Evolutionary conservation across 2,113 vertebrate genomes (phyloP).

Genomic region (Colistium nudipinnis): DNA sequence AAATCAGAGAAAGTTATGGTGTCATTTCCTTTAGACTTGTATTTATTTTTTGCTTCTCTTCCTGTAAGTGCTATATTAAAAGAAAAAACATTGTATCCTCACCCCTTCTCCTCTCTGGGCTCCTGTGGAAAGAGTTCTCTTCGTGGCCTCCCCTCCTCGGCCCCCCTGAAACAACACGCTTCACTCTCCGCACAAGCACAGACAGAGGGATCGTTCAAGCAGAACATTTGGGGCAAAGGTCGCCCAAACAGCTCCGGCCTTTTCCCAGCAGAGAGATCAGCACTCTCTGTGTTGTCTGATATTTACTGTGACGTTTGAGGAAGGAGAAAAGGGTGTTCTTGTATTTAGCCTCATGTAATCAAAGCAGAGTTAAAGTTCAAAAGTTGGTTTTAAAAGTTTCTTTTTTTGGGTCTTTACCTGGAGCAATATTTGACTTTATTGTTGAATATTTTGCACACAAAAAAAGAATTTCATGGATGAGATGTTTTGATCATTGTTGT

Average conservation of each 20-base stretch:
- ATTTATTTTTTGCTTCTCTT: background rate
- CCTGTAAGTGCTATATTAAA: background rate
- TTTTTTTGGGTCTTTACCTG: background rate
- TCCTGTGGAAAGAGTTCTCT: slow-evolving; percentile 33
- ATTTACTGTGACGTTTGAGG: slow-evolving; percentile 3
- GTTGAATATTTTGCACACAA: background rate
- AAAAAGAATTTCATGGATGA: too few relatives aligned
- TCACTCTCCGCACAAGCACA: slow-evolving; percentile 19
- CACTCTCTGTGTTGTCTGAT: slow-evolving; percentile 35
- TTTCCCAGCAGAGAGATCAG: slow-evolving; percentile 33
- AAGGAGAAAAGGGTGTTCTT: slow-evolving; percentile 37
- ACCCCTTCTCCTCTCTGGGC: slow-evolving; percentile 7
- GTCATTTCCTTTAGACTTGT: too few relatives aligned
- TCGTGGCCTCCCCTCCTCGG: background rate
- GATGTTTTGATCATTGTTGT: too few relatives aligned
- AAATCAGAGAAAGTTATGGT: background rate
- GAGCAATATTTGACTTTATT: background rate
- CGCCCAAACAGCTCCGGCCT: slow-evolving; percentile 50
- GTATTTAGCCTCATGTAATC: slow-evolving; percentile 8
- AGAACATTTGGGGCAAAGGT: slow-evolving; percentile 69
- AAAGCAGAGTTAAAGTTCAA: slow-evolving; percentile 17
- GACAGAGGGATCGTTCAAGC: slow-evolving; percentile 58
- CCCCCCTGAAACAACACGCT: background rate
- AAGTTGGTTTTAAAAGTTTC: background rate
- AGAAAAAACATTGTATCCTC: background rate